Conservation (phyloP, 2,113 vertebrate species). For the Trichechus manatus region DNA sequence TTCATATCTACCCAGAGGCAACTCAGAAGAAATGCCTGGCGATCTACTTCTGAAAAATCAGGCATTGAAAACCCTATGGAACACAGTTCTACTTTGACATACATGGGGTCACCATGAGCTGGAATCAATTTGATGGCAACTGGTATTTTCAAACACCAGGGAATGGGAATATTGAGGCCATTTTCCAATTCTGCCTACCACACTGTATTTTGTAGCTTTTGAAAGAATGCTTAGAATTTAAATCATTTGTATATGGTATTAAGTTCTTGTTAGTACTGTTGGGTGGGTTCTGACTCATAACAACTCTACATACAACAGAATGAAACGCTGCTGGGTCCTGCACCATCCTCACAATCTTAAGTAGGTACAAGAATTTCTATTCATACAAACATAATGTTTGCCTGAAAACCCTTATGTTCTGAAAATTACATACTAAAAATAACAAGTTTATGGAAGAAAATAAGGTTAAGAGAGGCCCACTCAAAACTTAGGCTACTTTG, state of each 20-base stretch:
- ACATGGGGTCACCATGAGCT: background rate
- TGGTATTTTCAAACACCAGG: no score
- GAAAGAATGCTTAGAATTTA: slow-evolving; percentile 45
- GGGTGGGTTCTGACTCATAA: no score
- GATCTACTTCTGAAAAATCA: no score
- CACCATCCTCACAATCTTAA: background rate
- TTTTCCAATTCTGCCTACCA: background rate
- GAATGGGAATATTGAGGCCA: no score
- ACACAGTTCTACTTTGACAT: no score
- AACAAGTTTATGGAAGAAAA: slow-evolving; percentile 3
- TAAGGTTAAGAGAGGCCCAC: background rate
- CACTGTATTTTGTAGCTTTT: background rate
- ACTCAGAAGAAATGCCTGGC: no score
- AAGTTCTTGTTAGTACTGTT: background rate
- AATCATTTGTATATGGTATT: background rate
- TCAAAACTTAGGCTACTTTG: slow-evolving; percentile 8
- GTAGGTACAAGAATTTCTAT: background rate
- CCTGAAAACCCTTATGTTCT: slow-evolving; percentile 6
- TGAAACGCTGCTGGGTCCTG: no score
- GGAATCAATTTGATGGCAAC: no score
- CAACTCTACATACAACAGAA: no score
- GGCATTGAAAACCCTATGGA: no score
- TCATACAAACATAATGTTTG: background rate
- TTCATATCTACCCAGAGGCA: no score
- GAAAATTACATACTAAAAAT: slow-evolving; percentile 44